Percentiles rank a stretch among this genome's conserved stretches.
phyloP scores from a whole-genome alignment of 2,888 invertebrate species.

The Stenurella melanura region DNA sequence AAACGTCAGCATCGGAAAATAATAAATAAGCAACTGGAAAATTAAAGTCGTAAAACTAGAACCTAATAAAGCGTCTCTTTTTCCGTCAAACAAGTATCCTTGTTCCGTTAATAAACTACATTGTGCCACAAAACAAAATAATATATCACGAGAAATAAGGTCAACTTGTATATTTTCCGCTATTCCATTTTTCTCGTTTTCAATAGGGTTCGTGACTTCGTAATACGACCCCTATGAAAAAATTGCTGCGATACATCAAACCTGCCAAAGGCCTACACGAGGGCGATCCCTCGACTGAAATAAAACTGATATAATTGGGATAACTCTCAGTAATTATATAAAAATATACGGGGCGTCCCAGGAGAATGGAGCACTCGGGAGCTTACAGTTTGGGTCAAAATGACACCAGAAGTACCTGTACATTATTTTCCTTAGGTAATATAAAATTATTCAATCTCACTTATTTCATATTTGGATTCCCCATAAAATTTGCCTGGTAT shows the following conservation, averaged over 20 bases:
- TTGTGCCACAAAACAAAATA: slow-evolving; percentile 14
- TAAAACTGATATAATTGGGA: not conserved
- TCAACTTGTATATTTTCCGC: slow-evolving; percentile 35
- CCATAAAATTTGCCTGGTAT: too few relatives aligned
- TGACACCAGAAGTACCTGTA: too few relatives aligned
- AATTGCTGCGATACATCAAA: slow-evolving; percentile 32
- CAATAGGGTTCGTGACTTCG: slow-evolving; percentile 40
- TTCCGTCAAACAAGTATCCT: not conserved
- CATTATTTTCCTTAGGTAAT: too few relatives aligned
- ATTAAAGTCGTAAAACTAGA: slow-evolving; percentile 11
- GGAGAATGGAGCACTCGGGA: too few relatives aligned
- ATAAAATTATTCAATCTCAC: too few relatives aligned
- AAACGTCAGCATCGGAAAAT: not conserved
- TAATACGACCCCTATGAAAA: slow-evolving; percentile 25
- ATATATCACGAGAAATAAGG: slow-evolving; percentile 31
- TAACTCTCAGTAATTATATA: not conserved
- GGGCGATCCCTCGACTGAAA: not conserved
- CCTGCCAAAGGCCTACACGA: slow-evolving; percentile 20
- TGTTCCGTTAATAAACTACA: slow-evolving; percentile 4
- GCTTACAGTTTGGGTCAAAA: too few relatives aligned
- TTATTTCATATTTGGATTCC: too few relatives aligned
- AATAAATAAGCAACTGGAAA: slow-evolving; percentile 6
- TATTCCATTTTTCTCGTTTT: slow-evolving; percentile 39
- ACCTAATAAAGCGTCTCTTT: slow-evolving; percentile 13
- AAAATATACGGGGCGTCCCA: too few relatives aligned